A percentile compares a stretch with the other conserved stretches of the same genome.
Conservation (phyloP, 2,797 vertebrate genomes). For the Bryconaethiops microstoma region DNA sequence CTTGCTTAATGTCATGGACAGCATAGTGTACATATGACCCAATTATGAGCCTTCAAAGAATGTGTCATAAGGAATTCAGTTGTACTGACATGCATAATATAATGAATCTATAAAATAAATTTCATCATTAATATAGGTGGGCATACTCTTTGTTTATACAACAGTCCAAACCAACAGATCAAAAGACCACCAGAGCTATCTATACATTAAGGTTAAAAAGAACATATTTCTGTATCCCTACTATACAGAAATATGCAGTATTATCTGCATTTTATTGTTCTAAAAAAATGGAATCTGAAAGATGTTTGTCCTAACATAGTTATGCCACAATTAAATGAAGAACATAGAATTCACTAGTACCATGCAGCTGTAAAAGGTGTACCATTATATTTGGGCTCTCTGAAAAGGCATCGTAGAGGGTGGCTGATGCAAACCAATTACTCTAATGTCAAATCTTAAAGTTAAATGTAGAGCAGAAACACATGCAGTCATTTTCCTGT, state of each 20-base stretch:
- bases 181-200: background rate
- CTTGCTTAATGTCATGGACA: constrained; percentile 55
- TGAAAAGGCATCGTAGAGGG: constrained; percentile 16
- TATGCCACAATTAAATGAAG: background rate
- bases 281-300: background rate
- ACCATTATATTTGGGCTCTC: constrained; percentile 8
- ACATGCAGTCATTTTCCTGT: too few species aligned
- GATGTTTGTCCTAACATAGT: background rate
- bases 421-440: constrained; percentile 15
- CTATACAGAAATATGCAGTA: too few species aligned
- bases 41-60: constrained; percentile 66
- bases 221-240: too few species aligned
- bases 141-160: background rate
- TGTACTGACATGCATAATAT: background rate
- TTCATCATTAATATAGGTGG: background rate
- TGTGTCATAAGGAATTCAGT: constrained; percentile 9
- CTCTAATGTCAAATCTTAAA: constrained; percentile 22
- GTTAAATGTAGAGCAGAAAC: too few species aligned
- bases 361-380: background rate
- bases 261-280: too few species aligned
- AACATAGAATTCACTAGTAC: background rate
- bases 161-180: background rate
- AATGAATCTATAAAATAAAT: background rate
- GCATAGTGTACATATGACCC: constrained; percentile 51
- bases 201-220: background rate